Conservation (phyloP, 1,140 invertebrate species). For the Lordiphosa stackelbergi region DNA sequence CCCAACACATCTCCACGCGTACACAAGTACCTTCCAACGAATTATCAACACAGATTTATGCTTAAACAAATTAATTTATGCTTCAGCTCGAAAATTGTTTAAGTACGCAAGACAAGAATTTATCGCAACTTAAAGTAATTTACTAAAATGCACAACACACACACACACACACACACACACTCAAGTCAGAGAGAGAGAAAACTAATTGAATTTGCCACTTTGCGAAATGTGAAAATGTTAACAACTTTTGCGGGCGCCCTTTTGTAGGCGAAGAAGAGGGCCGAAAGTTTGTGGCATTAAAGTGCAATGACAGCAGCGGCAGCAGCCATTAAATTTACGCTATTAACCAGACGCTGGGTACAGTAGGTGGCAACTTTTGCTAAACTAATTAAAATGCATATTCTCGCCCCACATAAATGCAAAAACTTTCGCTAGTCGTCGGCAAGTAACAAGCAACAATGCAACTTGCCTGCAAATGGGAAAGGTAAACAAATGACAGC, state of each 20-base stretch:
- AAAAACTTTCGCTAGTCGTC: conserved; percentile 61
- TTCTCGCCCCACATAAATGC: conserved; percentile 66
- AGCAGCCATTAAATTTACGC: conserved; percentile 61
- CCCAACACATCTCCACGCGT: neutral
- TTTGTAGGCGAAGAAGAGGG: neutral
- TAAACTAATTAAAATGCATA: conserved; percentile 75
- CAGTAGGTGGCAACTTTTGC: conserved; percentile 52
- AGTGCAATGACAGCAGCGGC: conserved; percentile 46
- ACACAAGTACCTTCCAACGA: neutral
- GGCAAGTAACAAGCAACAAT: conserved; percentile 53
- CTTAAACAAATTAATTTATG: conserved; percentile 66
- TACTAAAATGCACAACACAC: conserved; percentile 49
- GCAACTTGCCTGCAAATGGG: conserved; percentile 42
- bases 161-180: neutral
- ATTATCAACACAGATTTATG: conserved; percentile 65
- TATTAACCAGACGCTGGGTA: conserved; percentile 63
- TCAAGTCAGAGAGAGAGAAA: conserved; percentile 12
- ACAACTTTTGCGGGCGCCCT: conserved; percentile 59
- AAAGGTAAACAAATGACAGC: conserved; percentile 56
- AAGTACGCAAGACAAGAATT: conserved; percentile 60
- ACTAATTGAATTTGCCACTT: conserved; percentile 73
- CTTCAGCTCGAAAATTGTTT: conserved; percentile 43
- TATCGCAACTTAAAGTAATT: conserved; percentile 62
- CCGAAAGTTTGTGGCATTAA: conserved; percentile 44
- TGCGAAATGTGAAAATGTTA: conserved; percentile 68